Evolutionary conservation across 2,888 invertebrate species (phyloP), one percentile per base, ranked within the genome.

Genomic region (Keiferia lycopersicella): DNA sequence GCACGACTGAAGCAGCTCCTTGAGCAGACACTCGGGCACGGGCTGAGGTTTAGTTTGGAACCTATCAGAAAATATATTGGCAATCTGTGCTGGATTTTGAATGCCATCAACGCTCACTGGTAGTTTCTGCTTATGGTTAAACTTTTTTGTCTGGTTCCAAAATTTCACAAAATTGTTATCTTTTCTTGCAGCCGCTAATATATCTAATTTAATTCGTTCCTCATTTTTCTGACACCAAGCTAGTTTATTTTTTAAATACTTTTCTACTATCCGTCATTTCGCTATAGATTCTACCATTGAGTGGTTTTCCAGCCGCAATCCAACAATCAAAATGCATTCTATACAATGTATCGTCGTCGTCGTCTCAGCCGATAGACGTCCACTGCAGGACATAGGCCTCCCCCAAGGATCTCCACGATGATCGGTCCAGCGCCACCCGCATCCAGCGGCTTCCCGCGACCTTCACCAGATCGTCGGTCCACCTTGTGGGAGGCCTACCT

Each of bases 51-150:
- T 12, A 39, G 12, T 39, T 39, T 39, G 8, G 12, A 39, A 39
- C 39, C 39, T 39, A 39, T 10, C 10, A 1, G 8, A 12, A 12
- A 39, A 39, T 12, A 39, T 12, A 39, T 39, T 12, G 8, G 39
- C 39, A 7, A 39, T 39, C 39, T 39, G 39, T 12, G 39, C 39
- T 8, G 39, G 11, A 12, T 39, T 8, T 10, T 39, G 39, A 8
- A 39, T 12, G 39, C 39, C 10, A 39, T 39, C 39, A 8, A 39
- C 39, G 12, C 12, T 39, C 12, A 39, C 12, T 39, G 39, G 39
- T 12, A 41, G 26, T 22, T 14, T 53, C 30, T 30, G 51, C 39
- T 65, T 67, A 61, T 61, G n/a, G 14, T 20, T 22, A 45, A 60
- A 22, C 3, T 45, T 41, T 20, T 45, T 60, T 1, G 60, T 60